These are phyloP conservation scores for Patella ulyssiponensis DNA, from an alignment of 2,888 invertebrate species.

Conservation along the genomic window DNA sequence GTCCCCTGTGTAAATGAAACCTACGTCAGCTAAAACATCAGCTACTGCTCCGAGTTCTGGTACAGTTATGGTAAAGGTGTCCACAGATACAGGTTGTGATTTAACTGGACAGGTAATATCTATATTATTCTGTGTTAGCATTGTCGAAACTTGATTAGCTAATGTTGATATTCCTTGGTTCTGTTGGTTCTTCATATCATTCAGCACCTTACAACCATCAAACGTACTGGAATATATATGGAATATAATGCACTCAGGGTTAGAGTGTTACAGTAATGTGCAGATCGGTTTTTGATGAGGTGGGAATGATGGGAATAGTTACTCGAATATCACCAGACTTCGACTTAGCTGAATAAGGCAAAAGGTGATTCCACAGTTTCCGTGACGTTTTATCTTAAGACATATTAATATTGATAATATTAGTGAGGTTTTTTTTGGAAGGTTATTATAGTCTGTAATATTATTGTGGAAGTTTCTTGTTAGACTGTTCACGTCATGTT, in stretches of 20 bases:
- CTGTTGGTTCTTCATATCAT: neutral
- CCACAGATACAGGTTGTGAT: slow-evolving; percentile 4
- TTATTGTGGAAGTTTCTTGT: too few relatives aligned
- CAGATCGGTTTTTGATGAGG: neutral
- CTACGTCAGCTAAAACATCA: slow-evolving; percentile 18
- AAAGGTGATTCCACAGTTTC: too few relatives aligned
- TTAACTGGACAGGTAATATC: slow-evolving; percentile 1
- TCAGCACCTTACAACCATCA: slow-evolving; percentile 15
- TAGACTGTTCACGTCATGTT: too few relatives aligned
- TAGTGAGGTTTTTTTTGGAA: too few relatives aligned
- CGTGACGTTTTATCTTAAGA: too few relatives aligned
- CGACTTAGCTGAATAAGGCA: too few relatives aligned
- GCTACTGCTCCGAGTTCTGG: slow-evolving; percentile 12
- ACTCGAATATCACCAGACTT: too few relatives aligned
- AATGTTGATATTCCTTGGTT: neutral
- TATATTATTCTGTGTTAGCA: slow-evolving; percentile 13
- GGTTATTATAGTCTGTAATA: too few relatives aligned
- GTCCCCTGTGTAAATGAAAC: neutral
- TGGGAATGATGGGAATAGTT: too few relatives aligned
- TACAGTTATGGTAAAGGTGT: slow-evolving; percentile 9
- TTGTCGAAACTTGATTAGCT: slow-evolving; percentile 8
- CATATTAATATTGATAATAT: too few relatives aligned
- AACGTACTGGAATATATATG: slow-evolving; percentile 14
- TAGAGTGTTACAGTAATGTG: neutral
- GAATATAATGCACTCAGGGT: neutral